Evolutionary conservation across 2,113 vertebrate genomes (phyloP), one percentile per base, ranked within the genome.

Genomic region (Hydrolagus affinis): DNA sequence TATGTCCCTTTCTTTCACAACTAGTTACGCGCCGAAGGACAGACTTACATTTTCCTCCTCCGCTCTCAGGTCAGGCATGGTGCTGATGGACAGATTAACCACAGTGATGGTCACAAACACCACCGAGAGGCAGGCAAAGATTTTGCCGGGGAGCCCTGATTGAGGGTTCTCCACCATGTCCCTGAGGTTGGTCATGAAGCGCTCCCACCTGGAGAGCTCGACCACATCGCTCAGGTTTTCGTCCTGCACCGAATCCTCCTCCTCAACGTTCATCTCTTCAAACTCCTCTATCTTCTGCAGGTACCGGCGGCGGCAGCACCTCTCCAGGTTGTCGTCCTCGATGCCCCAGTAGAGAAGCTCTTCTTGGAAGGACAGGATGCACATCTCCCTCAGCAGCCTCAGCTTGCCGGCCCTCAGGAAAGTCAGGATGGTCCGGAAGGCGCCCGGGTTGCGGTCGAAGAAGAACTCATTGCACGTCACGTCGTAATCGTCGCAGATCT

Each of bases 151-250:
- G 21, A 98, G 95, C 85, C 98, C 97, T 0, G 98, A 99, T 89
- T 98, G 97, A 6, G 98, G 98, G 90, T 92, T 95, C 91, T 99
- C 98, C 89, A 99, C 97, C 97, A 99, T 99, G 92, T 99, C 96
- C 64, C 96, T 95, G 68, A 99, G 93, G 85, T 92, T 93, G 71
- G 88, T 91, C 97, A 99, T 99, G 92, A 95, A 99, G 86, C 77
- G 90, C 32, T 91, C 91, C 8, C 93, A 86, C 87, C 92, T 91
- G 86, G 96, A 93, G 88, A 96, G 94, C 0, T 89, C 90, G 1
- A 86, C 87, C 0, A 62, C 85, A 9, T 91, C 91, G 72, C 89
- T 88, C 17, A 90, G 87, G 59, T 90, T 91, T 74, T 94, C 93
- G 60, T 89, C 92, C 85, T 92, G 95, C 86, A 87, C 86, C 1